phyloP scores from a whole-genome alignment of 1,140 invertebrate genomes.

The Argopecten irradians region DNA sequence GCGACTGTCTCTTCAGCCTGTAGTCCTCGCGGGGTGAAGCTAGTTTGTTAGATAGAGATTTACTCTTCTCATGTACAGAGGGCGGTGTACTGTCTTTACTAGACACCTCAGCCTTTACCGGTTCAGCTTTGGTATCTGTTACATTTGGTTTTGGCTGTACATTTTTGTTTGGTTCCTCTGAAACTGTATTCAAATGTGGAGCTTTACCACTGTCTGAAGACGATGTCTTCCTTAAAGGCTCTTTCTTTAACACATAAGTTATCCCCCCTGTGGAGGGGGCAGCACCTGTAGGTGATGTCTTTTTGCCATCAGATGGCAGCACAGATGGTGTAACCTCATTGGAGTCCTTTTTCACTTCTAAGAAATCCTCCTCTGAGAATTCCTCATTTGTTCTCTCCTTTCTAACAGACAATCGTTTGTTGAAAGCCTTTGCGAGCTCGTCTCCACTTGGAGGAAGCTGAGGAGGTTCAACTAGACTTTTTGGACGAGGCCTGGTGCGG shows the following conservation, averaged over 20 bases:
- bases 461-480: slow-evolving; percentile 42
- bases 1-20: slow-evolving; percentile 60
- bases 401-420: background rate
- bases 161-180: slow-evolving; percentile 13
- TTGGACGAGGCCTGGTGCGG: slow-evolving; percentile 37
- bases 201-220: slow-evolving; percentile 25
- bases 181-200: slow-evolving; percentile 17
- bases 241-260: slow-evolving; percentile 59
- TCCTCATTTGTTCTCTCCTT: slow-evolving; percentile 35
- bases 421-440: slow-evolving; percentile 61
- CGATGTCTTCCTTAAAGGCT: slow-evolving; percentile 51
- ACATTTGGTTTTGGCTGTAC: background rate
- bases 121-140: background rate
- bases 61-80: background rate
- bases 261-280: slow-evolving; percentile 35
- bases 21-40: slow-evolving; percentile 69
- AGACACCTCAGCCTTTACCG: background rate
- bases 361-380: slow-evolving; percentile 13
- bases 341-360: background rate
- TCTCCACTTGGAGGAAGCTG: slow-evolving; percentile 30
- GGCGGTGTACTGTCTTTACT: background rate
- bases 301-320: slow-evolving; percentile 26
- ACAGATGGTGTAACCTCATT: background rate
- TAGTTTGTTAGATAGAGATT: slow-evolving; percentile 50
- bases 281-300: background rate